Conservation (phyloP, 2,113 vertebrate genomes). For the Salvelinus sp. region DNA sequence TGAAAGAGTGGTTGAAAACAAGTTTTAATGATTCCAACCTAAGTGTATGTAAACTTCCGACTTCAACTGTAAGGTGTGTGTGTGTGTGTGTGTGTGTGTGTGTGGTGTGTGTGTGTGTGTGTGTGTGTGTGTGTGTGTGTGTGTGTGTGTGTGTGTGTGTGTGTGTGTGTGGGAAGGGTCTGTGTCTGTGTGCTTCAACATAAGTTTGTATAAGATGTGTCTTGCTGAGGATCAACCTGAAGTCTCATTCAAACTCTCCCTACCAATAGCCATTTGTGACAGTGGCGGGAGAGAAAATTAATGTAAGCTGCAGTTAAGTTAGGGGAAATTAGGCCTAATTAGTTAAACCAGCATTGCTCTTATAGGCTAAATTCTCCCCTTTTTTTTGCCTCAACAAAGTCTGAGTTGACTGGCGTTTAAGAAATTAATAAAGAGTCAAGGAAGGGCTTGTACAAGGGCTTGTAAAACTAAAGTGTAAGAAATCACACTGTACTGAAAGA, state of each 20-base stretch:
- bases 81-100: conserved; percentile 4
- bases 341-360: not conserved
- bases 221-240: not conserved
- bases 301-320: not conserved
- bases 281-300: not conserved
- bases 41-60: too few species aligned
- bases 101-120: conserved; percentile 5
- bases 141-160: too few species aligned
- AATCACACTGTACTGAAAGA: not conserved
- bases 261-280: not conserved
- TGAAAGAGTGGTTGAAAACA: too few species aligned
- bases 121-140: too few species aligned
- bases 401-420: not conserved
- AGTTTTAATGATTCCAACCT: too few species aligned
- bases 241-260: not conserved
- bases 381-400: not conserved
- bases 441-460: not conserved
- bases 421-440: not conserved
- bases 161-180: not conserved
- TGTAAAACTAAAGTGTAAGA: not conserved
- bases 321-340: not conserved
- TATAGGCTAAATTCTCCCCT: not conserved
- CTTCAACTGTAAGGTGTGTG: not conserved
- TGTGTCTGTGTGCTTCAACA: not conserved
- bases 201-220: conserved; percentile 4